Base-by-base conservation (phyloP, 2,797 vertebrate genomes). In the Sebastolobus alascanus region DNA sequence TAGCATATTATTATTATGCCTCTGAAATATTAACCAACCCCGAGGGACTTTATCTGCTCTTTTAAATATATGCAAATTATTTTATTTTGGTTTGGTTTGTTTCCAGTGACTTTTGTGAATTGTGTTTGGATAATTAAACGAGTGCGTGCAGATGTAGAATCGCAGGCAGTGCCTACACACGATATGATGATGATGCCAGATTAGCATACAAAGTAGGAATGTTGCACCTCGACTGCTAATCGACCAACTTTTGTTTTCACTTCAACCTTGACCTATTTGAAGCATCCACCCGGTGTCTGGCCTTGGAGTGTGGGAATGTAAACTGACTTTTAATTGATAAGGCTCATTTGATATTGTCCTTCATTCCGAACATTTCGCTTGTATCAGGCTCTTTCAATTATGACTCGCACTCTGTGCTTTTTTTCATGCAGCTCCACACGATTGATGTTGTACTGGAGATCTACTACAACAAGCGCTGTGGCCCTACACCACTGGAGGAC, bases 51-150 rank as follows among this genome's bases (percentile, higher is more conserved):
- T 93, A 93, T 94, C 93, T 95, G 91, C 93, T 95, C 94, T 94
- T 95, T 95, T 95, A 94, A 96, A 95, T 95, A 95, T 92, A 95
- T 95, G 95, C 94, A 94, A 95, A 95, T 95, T 92, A 94, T 95
- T 95, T 94, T 93, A 93, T 95, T 95, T 95, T 95, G 92, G 93
- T 93, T 94, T 93, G 91, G 93, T 94, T 95, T 93, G 93, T 93
- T 95, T 95, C 93, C 93, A 93, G 87, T 92, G 92, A 96, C 94
- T 95, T 95, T 94, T 93, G 92, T 94, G 92, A 95, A 95, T 94
- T 92, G 91, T 91, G 90, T 95, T 95, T 94, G 93, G 87, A 95
- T 95, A 94, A 95, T 95, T 94, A 95, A 95, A 95, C 92, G 92
- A 93, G 89, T 92, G 88, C 92, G 91, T 92, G 92, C 94, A 92